Percentiles rank a stretch among this genome's conserved stretches.
phyloP scores from a whole-genome alignment of 2,888 invertebrate genomes.

The Limnephilus marmoratus region DNA sequence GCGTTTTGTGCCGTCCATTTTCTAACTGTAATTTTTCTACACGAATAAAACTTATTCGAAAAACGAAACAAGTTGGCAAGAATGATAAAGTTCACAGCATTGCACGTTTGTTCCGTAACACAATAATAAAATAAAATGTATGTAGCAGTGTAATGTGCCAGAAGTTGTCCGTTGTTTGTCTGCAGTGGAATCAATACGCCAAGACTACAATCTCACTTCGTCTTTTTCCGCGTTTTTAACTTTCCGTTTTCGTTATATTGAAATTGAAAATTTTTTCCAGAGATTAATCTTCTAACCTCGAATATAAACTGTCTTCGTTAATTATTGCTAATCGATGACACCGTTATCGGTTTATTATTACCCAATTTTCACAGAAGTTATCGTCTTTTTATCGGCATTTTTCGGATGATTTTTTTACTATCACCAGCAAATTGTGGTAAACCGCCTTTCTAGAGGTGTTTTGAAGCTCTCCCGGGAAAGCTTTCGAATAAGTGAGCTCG shows the following conservation, averaged over 20 bases:
- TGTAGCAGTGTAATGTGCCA: not conserved
- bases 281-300: not conserved
- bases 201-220: not conserved
- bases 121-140: not conserved
- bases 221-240: not conserved
- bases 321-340: not conserved
- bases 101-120: not conserved
- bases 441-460: not conserved
- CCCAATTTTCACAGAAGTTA: not conserved
- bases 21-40: not conserved
- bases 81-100: not conserved
- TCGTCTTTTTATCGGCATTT: not conserved
- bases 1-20: not conserved
- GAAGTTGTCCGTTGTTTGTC: not conserved
- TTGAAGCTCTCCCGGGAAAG: not conserved
- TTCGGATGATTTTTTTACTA: not conserved
- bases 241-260: not conserved
- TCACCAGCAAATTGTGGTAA: not conserved
- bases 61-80: not conserved
- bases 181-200: not conserved
- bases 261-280: not conserved
- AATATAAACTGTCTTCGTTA: not conserved
- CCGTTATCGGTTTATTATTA: not conserved
- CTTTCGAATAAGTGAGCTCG: not conserved
- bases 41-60: not conserved